phyloP scores from a whole-genome alignment of 2,888 invertebrate genomes.

The Panopea generosa region DNA sequence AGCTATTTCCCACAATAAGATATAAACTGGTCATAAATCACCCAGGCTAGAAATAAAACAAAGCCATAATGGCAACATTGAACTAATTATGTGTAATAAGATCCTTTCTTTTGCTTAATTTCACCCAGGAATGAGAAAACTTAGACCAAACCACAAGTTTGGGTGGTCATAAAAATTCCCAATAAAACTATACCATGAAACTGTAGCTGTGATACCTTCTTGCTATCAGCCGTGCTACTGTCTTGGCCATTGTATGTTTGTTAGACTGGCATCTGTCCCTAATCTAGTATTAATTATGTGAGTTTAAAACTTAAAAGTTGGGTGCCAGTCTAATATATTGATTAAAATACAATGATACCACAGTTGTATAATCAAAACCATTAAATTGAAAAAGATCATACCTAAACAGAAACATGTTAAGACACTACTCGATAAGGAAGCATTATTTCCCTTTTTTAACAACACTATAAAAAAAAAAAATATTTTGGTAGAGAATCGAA shows the following conservation, averaged over 20 bases:
- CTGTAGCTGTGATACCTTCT: slow-evolving; percentile 27
- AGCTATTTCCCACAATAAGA: not conserved
- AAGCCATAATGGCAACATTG: slow-evolving; percentile 31
- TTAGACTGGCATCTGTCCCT: too few relatives aligned
- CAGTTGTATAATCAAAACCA: too few relatives aligned
- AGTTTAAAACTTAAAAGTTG: not conserved
- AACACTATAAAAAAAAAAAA: too few relatives aligned
- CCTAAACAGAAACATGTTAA: too few relatives aligned
- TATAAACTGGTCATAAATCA: not conserved
- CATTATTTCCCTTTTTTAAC: not conserved
- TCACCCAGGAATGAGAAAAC: slow-evolving; percentile 17
- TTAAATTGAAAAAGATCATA: too few relatives aligned
- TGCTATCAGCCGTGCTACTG: too few relatives aligned
- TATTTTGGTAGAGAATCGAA: too few relatives aligned
- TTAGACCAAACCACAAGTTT: slow-evolving; percentile 18
- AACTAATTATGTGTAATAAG: slow-evolving; percentile 28
- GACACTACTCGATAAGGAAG: too few relatives aligned
- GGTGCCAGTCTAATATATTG: not conserved
- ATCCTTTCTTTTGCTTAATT: slow-evolving; percentile 8
- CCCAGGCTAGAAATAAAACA: slow-evolving; percentile 25
- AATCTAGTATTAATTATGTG: too few relatives aligned
- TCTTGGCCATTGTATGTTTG: too few relatives aligned
- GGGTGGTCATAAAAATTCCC: slow-evolving; percentile 30
- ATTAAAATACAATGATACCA: too few relatives aligned
- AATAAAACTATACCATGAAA: slow-evolving; percentile 45